A percentile compares a stretch with the other conserved stretches of the same genome.
phyloP scores from a whole-genome alignment of 2,888 invertebrate genomes.

The Hetaerina titia region DNA sequence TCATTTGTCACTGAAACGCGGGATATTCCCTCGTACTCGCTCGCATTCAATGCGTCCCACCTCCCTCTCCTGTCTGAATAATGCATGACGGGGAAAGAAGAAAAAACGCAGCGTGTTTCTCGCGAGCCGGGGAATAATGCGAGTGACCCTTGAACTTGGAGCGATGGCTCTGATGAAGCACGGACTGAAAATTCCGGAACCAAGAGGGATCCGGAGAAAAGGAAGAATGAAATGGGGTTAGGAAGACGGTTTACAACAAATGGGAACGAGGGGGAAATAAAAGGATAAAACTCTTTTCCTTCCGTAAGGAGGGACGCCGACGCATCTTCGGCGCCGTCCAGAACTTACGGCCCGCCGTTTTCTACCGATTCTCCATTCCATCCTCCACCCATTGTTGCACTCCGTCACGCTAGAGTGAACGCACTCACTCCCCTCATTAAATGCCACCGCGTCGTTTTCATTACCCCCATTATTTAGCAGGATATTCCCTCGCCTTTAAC shows the following conservation, averaged over 20 bases:
- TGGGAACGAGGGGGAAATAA: background rate
- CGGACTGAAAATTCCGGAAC: background rate
- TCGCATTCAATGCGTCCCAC: background rate
- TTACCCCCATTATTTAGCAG: background rate
- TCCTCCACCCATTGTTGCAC: background rate
- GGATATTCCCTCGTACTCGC: background rate
- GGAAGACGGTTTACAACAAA: background rate
- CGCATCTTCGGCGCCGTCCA: background rate
- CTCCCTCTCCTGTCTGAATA: background rate
- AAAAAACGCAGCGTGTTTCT: background rate
- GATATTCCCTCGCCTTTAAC: background rate
- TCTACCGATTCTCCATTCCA: background rate
- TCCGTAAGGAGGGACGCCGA: background rate
- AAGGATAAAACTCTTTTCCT: background rate
- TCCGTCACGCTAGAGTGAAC: background rate
- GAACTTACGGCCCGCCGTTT: background rate
- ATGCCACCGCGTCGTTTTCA: background rate
- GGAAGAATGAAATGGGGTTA: background rate
- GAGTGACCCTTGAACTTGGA: slow-evolving; percentile 2
- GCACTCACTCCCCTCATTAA: background rate
- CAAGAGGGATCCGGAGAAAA: background rate
- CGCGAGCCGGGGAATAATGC: background rate
- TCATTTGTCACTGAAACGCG: slow-evolving; percentile 1
- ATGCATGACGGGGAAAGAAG: background rate
- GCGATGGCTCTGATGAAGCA: background rate